phyloP scores from a whole-genome alignment of 2,113 vertebrate genomes.

The Oncorhynchus kisutch region DNA sequence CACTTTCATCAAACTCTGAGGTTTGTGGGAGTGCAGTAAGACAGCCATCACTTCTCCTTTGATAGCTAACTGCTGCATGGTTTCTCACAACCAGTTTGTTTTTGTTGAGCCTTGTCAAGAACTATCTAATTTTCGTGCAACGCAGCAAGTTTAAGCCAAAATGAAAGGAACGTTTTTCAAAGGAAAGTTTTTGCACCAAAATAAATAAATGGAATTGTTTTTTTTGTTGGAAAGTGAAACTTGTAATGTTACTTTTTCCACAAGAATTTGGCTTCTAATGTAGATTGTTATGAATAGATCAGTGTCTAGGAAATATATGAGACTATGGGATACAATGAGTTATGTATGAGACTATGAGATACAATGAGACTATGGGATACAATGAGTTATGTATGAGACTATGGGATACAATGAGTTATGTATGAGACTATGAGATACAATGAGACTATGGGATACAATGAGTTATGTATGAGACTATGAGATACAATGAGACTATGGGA shows the following conservation, averaged over 20 bases:
- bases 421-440: no score
- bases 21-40: conserved; percentile 61
- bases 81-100: conserved; percentile 59
- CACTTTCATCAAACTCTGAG: conserved; percentile 63
- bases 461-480: no score
- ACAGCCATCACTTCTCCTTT: conserved; percentile 62
- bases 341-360: no score
- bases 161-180: conserved; percentile 62
- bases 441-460: no score
- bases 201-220: conserved; percentile 62
- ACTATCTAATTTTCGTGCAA: conserved; percentile 54
- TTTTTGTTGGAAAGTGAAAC: conserved; percentile 44
- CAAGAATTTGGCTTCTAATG: conserved; percentile 48
- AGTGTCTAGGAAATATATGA: no score
- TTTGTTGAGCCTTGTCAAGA: conserved; percentile 66
- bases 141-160: conserved; percentile 59
- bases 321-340: no score
- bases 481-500: no score
- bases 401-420: no score
- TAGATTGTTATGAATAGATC: conserved; percentile 45
- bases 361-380: no score
- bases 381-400: no score
- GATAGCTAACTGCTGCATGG: conserved; percentile 69
- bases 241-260: conserved; percentile 49
- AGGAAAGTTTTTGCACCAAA: conserved; percentile 57